phyloP scores from a whole-genome alignment of 2,113 vertebrate genomes.

The Oryctolagus cuniculus region mOryCun1.1 NC_091432.1:39473001-39473500 shows the following conservation, averaged over 20 bases:
- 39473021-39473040: conserved; percentile 36
- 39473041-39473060: conserved; percentile 38
- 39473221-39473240: background rate
- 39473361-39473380: background rate
- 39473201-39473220: background rate
- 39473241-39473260: too few relatives aligned
- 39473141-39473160: conserved; percentile 61
- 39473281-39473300: background rate
- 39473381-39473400: background rate
- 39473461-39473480: too few relatives aligned
- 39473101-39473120: conserved; percentile 60
- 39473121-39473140: conserved; percentile 65
- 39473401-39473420: background rate
- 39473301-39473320: background rate
- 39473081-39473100: conserved; percentile 40
- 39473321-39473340: background rate
- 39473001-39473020: background rate
- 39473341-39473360: background rate
- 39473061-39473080: conserved; percentile 47
- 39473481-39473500: too few relatives aligned
- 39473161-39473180: conserved; percentile 51
- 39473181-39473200: conserved; percentile 53
- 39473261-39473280: background rate
- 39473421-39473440: background rate
- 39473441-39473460: background rate